Conservation (phyloP, 2,797 vertebrate species). For the Pogoniulus pusillus region DNA sequence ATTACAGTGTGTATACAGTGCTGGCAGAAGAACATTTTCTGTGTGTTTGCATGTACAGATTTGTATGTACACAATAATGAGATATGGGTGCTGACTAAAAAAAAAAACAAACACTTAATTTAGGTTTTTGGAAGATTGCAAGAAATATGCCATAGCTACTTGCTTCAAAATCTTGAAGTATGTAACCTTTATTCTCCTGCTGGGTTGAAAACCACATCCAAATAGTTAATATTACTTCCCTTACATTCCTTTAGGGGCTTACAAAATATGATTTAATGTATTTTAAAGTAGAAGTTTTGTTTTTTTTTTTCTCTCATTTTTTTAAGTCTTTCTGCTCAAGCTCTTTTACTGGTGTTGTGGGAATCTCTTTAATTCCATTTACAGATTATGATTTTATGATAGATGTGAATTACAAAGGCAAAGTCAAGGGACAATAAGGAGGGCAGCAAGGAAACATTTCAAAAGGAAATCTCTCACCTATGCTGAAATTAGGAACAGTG, state of each 20-base stretch:
- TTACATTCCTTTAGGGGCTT: slow-evolving; percentile 38
- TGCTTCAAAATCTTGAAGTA: slow-evolving; percentile 24
- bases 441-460: slow-evolving; percentile 17
- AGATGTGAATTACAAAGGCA: background rate
- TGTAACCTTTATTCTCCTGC: background rate
- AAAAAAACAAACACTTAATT: background rate
- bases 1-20: background rate
- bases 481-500: slow-evolving; percentile 39
- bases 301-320: background rate
- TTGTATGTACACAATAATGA: background rate
- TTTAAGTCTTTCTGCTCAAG: background rate
- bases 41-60: rapidly evolving
- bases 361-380: slow-evolving; percentile 31
- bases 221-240: slow-evolving; percentile 19
- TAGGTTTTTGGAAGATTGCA: background rate
- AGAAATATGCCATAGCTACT: background rate
- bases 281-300: background rate
- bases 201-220: background rate
- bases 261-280: background rate
- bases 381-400: background rate
- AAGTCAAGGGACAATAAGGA: slow-evolving; percentile 6
- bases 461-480: slow-evolving; percentile 55
- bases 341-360: background rate
- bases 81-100: background rate
- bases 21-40: background rate